phyloP scores from a whole-genome alignment of 2,797 vertebrate genomes.

The Spinibarbus caldwelli region DNA sequence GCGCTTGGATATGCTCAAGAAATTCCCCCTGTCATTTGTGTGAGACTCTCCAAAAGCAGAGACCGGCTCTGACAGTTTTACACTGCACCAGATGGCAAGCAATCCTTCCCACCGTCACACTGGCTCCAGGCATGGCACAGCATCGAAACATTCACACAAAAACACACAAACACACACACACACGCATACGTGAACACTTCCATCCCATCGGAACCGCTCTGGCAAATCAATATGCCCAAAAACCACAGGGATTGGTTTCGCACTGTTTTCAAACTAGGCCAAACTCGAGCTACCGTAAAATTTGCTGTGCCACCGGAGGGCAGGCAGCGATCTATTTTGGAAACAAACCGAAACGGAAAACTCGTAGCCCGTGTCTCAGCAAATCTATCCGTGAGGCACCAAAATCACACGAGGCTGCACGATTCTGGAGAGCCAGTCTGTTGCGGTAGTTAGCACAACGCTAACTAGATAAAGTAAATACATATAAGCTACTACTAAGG shows the following conservation, averaged over 20 bases:
- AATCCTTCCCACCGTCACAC: constrained; percentile 54
- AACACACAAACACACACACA: constrained; percentile 47
- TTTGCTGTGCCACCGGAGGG: constrained; percentile 63
- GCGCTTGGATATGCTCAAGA: constrained; percentile 58
- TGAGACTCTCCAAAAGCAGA: constrained; percentile 54
- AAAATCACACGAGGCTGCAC: constrained; percentile 46
- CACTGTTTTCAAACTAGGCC: constrained; percentile 75
- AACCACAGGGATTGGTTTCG: constrained; percentile 73
- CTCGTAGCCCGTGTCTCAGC: constrained; percentile 51
- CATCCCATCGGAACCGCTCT: constrained; percentile 66
- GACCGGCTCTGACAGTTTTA: constrained; percentile 57
- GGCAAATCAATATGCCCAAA: constrained; percentile 72
- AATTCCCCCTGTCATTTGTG: constrained; percentile 56
- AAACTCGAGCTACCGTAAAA: constrained; percentile 71
- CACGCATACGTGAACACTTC: constrained; percentile 48
- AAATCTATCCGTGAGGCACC: constrained; percentile 51
- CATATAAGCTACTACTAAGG: constrained; percentile 50
- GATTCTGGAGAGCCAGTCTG: constrained; percentile 34
- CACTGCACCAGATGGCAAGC: constrained; percentile 60
- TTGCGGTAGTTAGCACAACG: constrained; percentile 31
- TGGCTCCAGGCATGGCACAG: constrained; percentile 50
- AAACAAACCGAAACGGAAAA: constrained; percentile 63
- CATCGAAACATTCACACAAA: constrained; percentile 52
- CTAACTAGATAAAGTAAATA: constrained; percentile 47
- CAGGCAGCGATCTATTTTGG: constrained; percentile 57